phyloP scores from a whole-genome alignment of 2,113 vertebrate genomes.

The Isurus oxyrinchus region DNA sequence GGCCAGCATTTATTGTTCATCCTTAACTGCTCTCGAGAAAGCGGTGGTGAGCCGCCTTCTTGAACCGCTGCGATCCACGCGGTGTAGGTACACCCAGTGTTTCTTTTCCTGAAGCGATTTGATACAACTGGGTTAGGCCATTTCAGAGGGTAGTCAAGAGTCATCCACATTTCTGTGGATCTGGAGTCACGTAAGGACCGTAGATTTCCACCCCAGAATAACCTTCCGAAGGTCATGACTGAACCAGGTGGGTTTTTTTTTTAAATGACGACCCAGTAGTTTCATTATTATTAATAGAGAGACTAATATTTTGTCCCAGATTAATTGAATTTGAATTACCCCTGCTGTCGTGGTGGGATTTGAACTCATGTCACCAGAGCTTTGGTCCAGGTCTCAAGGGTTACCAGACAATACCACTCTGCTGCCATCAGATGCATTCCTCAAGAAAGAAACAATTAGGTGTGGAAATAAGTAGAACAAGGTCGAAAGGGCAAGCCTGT shows the following conservation, averaged over 20 bases:
- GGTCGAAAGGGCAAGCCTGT: not conserved
- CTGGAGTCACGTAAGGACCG: not conserved
- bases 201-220: too few relatives aligned
- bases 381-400: too few relatives aligned
- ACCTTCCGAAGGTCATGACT: not conserved
- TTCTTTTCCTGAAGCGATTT: too few relatives aligned
- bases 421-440: not conserved
- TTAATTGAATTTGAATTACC: not conserved
- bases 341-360: not conserved
- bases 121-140: not conserved
- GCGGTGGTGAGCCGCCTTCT: not conserved
- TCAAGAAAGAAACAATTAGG: not conserved
- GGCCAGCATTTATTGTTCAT: not conserved
- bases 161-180: not conserved
- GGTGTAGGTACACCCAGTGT: not conserved
- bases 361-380: not conserved
- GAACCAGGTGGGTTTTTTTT: not conserved
- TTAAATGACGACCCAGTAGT: not conserved
- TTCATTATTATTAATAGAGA: not conserved
- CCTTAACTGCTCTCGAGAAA: not conserved
- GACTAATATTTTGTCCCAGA: not conserved
- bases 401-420: too few relatives aligned
- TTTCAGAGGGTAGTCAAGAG: too few relatives aligned
- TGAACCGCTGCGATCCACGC: not conserved
- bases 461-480: not conserved